Conservation (phyloP, 92 coral and sea anemone genomes). For the Siderastrea siderea region DNA sequence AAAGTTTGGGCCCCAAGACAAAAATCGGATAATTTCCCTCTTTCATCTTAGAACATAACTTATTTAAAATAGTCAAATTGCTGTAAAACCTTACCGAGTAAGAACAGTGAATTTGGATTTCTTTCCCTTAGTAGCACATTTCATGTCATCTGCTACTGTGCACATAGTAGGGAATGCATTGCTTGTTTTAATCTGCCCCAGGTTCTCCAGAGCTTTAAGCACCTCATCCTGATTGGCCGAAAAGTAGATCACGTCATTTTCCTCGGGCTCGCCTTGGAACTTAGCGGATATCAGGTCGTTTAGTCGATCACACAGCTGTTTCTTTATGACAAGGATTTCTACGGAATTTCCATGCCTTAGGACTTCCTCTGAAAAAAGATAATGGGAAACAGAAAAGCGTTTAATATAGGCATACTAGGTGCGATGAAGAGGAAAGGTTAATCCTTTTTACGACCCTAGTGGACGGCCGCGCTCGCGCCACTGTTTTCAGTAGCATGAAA, state of each 20-base stretch:
- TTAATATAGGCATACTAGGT: background rate
- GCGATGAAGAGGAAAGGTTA: background rate
- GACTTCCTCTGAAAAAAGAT: slow-evolving; percentile 84
- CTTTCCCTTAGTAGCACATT: slow-evolving; percentile 88
- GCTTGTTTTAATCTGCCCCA: slow-evolving; percentile 96
- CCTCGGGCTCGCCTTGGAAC: slow-evolving; percentile 96
- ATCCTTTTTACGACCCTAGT: too few relatives aligned
- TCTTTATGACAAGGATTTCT: slow-evolving; percentile 95
- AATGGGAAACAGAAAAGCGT: background rate
- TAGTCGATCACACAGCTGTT: slow-evolving; percentile 93
- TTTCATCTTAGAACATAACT: too few relatives aligned
- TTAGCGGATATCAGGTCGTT: slow-evolving; percentile 92
- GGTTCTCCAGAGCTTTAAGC: slow-evolving; percentile 86
- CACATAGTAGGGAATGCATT: slow-evolving; percentile 95
- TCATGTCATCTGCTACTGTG: slow-evolving; percentile 89
- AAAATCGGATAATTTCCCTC: too few relatives aligned
- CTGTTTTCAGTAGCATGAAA: too few relatives aligned
- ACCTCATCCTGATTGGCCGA: slow-evolving; percentile 97
- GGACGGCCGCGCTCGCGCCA: too few relatives aligned
- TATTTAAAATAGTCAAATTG: background rate
- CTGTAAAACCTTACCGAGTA: slow-evolving; percentile 79
- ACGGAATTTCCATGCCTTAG: slow-evolving; percentile 97
- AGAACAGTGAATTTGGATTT: slow-evolving; percentile 89
- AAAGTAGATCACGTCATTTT: slow-evolving; percentile 96
- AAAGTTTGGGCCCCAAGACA: too few relatives aligned